These are phyloP conservation scores for Andrena dorsata DNA, from an alignment of 2,888 invertebrate genomes.

Conservation along the genomic window DNA sequence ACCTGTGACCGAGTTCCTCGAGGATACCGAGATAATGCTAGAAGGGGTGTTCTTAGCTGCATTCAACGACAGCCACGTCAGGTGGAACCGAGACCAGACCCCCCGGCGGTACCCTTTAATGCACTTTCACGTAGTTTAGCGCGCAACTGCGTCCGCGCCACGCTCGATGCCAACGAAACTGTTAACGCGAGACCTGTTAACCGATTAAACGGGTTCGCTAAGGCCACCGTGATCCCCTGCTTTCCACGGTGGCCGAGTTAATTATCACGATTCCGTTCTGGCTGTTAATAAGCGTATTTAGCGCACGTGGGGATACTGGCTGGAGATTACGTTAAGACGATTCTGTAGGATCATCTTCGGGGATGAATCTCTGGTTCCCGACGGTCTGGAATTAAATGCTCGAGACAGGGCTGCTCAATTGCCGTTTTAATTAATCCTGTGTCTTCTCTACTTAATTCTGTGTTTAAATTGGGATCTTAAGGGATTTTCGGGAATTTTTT, in stretches of 20 bases:
- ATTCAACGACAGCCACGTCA: conserved; percentile 41
- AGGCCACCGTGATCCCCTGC: conserved; percentile 22
- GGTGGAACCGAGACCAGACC: conserved; percentile 35
- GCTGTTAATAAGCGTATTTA: background rate
- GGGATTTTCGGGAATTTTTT: too few species aligned
- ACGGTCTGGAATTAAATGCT: background rate
- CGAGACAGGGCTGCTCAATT: background rate
- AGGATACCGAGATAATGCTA: conserved; percentile 54
- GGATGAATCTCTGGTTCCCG: background rate
- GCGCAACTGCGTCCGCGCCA: conserved; percentile 34
- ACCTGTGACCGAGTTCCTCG: conserved; percentile 64
- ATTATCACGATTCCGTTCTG: conserved; percentile 23
- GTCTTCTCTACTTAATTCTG: too few species aligned
- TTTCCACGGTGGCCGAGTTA: conserved; percentile 5
- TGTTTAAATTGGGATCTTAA: too few species aligned
- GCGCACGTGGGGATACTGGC: background rate
- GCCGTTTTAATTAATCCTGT: background rate
- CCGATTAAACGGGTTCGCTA: conserved; percentile 63
- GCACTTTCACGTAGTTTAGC: conserved; percentile 39
- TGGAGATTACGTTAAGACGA: conserved; percentile 37
- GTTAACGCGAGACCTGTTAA: conserved; percentile 70
- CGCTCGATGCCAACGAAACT: conserved; percentile 33
- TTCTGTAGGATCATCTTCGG: conserved; percentile 17
- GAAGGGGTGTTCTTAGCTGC: conserved; percentile 51
- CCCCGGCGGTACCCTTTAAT: conserved; percentile 42